Evolutionary conservation across 1,140 invertebrate genomes (phyloP), one percentile per base, ranked within the genome.

Genomic region (Hyles vespertilio): DNA sequence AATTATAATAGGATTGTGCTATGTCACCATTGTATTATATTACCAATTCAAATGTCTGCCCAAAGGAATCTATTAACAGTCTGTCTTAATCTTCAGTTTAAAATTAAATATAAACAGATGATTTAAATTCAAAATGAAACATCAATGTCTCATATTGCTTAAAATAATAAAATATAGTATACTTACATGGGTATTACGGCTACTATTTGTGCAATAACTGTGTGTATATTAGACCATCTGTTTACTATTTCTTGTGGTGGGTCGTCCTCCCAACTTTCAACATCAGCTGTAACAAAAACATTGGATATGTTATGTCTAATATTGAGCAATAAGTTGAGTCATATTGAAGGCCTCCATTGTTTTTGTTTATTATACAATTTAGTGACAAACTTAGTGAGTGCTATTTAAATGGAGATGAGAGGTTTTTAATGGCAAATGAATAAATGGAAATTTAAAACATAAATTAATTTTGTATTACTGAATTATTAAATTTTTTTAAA

Each of bases 161-260:
- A 44, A 10, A 22, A 32, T 3, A 45, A 32, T 46, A 32, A 32
- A 10, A 46, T 5, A 33, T 9, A n/a, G 44, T 49, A 54, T 72
- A 87, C 87, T 84, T 79, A 90, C 89, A 90, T 84, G 34, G 89
- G 89, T 74, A 90, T 89, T 34, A 79, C 72, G n/a, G 84, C 79
- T n/a, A 90, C 80, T 65, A 90, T 87, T 76, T 88, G 74, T 58
- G 84, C 87, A 70, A 90, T 89, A 34, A 89, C 59, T 56, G 73
- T 78, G 54, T 90, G 89, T 11, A 89, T 70, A 55, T 89, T 81
- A 8, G 89, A 88, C 83, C 87, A 90, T 53, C 68, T 69, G 8
- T 59, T 59, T 10, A 86, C 58, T 49, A 67, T 65, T 61, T 87
- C 77, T 58, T 65, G 51, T 10, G 76, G 50, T 43, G 87, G 87